These are phyloP conservation scores for Epinotia bilunana DNA, from an alignment of 2,888 invertebrate species.

Conservation along the genomic window DNA sequence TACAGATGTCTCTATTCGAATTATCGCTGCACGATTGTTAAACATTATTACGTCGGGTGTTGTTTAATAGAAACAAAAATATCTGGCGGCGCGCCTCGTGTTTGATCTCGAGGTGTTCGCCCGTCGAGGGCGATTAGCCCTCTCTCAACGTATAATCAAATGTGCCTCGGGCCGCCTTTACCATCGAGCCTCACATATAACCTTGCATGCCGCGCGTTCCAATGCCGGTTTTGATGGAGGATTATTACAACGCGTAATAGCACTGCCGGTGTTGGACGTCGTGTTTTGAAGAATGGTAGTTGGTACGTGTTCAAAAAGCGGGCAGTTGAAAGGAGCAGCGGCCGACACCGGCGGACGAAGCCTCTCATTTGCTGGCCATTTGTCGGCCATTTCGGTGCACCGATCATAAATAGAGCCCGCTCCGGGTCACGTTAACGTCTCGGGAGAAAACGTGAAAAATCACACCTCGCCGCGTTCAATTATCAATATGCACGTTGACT, in stretches of 20 bases:
- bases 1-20: conserved; percentile 66
- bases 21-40: conserved; percentile 85
- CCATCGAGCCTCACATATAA: conserved; percentile 52
- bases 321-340: conserved; percentile 69
- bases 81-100: conserved; percentile 85
- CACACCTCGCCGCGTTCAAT: conserved; percentile 80
- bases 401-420: conserved; percentile 83
- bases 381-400: conserved; percentile 84
- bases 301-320: conserved; percentile 62
- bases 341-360: conserved; percentile 78
- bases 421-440: conserved; percentile 81
- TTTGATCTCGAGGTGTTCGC: conserved; percentile 85
- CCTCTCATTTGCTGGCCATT: conserved; percentile 84
- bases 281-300: conserved; percentile 27
- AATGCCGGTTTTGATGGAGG: conserved; percentile 52
- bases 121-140: conserved; percentile 84
- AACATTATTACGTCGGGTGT: conserved; percentile 85
- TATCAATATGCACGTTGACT: conserved; percentile 57
- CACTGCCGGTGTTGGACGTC: conserved; percentile 50
- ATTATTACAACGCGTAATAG: neutral
- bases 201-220: conserved; percentile 49
- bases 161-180: conserved; percentile 76
- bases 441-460: conserved; percentile 82
- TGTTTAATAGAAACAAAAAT: conserved; percentile 85
- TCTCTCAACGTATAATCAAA: conserved; percentile 84